These are phyloP conservation scores for Cyclopterus lumpus DNA, from an alignment of 2,797 vertebrate species.

Conservation along the genomic window DNA sequence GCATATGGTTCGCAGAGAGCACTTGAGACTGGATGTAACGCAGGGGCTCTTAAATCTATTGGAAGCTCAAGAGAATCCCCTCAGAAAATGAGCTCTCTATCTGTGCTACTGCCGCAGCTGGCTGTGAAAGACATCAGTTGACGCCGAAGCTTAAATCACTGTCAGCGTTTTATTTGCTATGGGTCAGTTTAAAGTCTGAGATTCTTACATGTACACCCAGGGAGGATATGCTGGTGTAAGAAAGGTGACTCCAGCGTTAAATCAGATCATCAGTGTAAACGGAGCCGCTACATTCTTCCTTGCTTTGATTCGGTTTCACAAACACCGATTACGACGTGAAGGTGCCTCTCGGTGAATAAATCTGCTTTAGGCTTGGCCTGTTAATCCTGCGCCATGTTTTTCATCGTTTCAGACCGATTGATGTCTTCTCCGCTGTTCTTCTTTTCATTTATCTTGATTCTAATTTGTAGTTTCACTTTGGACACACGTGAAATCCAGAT, in stretches of 20 bases:
- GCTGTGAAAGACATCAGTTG: constrained; percentile 73
- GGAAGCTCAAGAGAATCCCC: constrained; percentile 39
- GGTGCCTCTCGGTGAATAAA: constrained; percentile 2
- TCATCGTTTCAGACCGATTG: constrained; percentile 55
- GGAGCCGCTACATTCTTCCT: neutral
- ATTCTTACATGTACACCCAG: constrained; percentile 12
- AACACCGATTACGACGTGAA: neutral
- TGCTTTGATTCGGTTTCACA: constrained; percentile 17
- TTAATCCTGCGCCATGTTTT: constrained; percentile 45
- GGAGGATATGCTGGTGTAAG: constrained; percentile 32
- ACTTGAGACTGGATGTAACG: constrained; percentile 70
- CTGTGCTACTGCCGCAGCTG: constrained; percentile 59
- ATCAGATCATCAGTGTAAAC: constrained; percentile 19
- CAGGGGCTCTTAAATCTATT: constrained; percentile 71
- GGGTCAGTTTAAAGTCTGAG: constrained; percentile 36
- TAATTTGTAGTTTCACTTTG: constrained; percentile 69
- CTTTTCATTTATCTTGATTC: constrained; percentile 71
- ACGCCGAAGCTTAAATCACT: constrained; percentile 52
- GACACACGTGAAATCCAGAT: constrained; percentile 76
- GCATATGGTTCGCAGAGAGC: constrained; percentile 57
- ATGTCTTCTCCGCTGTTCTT: constrained; percentile 53
- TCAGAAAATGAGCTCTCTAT: constrained; percentile 73
- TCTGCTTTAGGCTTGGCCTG: constrained; percentile 11
- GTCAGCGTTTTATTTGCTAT: constrained; percentile 47
- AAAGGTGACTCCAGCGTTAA: constrained; percentile 45